These are phyloP conservation scores for Propithecus deckenii DNA, from an alignment of 2,797 vertebrate genomes.

Conservation along the genomic window DNA sequence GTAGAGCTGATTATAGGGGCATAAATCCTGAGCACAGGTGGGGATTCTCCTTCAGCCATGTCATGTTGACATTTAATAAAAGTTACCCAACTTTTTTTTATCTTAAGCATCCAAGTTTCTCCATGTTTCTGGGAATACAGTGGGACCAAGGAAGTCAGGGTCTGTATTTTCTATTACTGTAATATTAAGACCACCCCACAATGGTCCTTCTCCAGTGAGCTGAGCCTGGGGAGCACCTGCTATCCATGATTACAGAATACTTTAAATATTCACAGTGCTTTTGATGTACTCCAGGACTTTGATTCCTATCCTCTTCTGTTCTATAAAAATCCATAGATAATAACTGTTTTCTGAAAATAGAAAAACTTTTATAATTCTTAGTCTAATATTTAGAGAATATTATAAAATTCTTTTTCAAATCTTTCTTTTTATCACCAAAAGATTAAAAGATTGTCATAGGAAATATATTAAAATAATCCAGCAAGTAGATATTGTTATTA, in stretches of 20 bases:
- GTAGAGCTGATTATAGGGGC: neutral
- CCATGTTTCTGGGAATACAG: neutral
- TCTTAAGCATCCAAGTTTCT: constrained; percentile 13
- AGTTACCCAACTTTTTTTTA: neutral
- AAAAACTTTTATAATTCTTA: constrained; percentile 27
- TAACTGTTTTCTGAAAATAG: constrained; percentile 7
- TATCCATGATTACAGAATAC: neutral
- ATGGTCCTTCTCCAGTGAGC: neutral
- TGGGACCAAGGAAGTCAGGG: neutral
- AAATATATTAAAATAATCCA: constrained; percentile 36
- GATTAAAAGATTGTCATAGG: neutral
- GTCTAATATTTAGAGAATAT: neutral
- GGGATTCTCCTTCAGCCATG: neutral
- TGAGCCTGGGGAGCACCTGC: neutral
- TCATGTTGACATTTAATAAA: neutral
- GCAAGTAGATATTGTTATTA: neutral
- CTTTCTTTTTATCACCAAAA: constrained; percentile 25
- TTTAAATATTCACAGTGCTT: neutral
- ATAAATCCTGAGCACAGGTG: neutral
- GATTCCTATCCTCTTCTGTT: neutral
- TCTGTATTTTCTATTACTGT: neutral
- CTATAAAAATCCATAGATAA: constrained; percentile 11
- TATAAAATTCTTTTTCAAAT: neutral
- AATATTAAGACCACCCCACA: neutral
- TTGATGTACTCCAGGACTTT: neutral